A percentile compares a stretch with the other conserved stretches of the same genome.
These are phyloP conservation scores for Anoncus sp. DNA, from an alignment of 2,888 invertebrate species.

Conservation along the genomic window DNA sequence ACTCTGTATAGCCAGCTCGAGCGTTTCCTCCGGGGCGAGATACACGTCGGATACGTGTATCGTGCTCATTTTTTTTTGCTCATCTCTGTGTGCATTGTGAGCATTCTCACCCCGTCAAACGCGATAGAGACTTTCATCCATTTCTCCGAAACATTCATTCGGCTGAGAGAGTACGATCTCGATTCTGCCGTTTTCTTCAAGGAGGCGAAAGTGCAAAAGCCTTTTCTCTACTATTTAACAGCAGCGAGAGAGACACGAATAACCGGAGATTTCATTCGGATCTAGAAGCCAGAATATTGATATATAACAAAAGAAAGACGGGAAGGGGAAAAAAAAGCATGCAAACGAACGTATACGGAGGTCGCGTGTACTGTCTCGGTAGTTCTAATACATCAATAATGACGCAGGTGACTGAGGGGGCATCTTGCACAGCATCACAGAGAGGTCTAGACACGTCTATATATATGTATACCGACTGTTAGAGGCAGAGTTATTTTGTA, in stretches of 20 bases:
- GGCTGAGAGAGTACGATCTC: not conserved
- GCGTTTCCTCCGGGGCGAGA: not conserved
- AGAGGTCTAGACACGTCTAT: not conserved
- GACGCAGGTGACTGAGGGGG: not conserved
- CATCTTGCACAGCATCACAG: not conserved
- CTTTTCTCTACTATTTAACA: slow-evolving; percentile 22
- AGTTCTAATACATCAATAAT: slow-evolving; percentile 44
- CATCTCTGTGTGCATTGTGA: slow-evolving; percentile 4
- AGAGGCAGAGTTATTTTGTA: slow-evolving; percentile 8
- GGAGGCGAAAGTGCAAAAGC: not conserved
- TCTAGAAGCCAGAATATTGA: slow-evolving; percentile 1
- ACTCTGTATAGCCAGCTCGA: not conserved
- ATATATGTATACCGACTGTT: not conserved
- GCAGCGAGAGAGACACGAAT: not conserved
- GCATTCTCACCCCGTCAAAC: not conserved
- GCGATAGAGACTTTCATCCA: slow-evolving; percentile 14
- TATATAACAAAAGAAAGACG: not conserved
- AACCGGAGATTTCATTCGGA: not conserved
- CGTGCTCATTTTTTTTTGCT: slow-evolving; percentile 10
- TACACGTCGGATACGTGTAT: not conserved
- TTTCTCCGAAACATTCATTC: slow-evolving; percentile 44
- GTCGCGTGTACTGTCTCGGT: slow-evolving; percentile 4
- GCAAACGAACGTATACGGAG: slow-evolving; percentile 6
- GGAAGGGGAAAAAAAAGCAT: not conserved
- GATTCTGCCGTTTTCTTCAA: slow-evolving; percentile 1